A percentile compares a stretch with the other conserved stretches of the same genome.
These are phyloP conservation scores for Suricata suricatta DNA, from an alignment of 2,113 vertebrate species.

Conservation along the genomic window DNA sequence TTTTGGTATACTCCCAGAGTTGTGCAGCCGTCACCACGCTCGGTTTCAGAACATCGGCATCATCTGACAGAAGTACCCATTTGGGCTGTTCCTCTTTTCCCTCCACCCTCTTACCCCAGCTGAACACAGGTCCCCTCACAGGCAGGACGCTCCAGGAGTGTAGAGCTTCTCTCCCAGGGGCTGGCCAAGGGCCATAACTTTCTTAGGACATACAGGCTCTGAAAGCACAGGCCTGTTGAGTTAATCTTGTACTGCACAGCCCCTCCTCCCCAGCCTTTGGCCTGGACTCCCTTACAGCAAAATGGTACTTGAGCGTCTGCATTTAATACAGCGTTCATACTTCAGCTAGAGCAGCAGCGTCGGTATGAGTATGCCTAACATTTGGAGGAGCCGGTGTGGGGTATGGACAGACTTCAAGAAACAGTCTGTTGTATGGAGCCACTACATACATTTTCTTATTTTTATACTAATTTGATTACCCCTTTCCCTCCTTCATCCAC, in stretches of 20 bases:
- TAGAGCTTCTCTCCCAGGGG: background rate
- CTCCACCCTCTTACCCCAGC: background rate
- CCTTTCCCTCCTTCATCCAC: background rate
- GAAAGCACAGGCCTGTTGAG: background rate
- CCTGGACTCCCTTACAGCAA: background rate
- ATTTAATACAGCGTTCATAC: background rate
- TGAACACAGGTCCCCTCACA: background rate
- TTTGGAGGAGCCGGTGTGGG: background rate
- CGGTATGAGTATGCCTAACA: no score
- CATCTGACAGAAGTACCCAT: background rate
- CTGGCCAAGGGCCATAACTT: background rate
- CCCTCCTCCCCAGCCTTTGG: background rate
- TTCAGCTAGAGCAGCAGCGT: background rate
- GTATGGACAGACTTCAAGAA: background rate
- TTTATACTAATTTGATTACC: background rate
- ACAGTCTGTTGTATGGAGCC: background rate
- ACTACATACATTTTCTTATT: background rate
- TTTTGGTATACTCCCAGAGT: background rate
- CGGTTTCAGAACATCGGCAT: background rate
- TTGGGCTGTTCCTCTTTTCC: background rate
- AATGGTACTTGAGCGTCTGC: background rate
- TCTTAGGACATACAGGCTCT: background rate
- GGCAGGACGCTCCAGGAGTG: background rate
- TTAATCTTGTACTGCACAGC: background rate
- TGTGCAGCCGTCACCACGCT: background rate